A percentile compares a stretch with the other conserved stretches of the same genome.
Evolutionary conservation across 2,797 vertebrate genomes (phyloP).

Genomic region (Lepilemur septentrionalis): DNA sequence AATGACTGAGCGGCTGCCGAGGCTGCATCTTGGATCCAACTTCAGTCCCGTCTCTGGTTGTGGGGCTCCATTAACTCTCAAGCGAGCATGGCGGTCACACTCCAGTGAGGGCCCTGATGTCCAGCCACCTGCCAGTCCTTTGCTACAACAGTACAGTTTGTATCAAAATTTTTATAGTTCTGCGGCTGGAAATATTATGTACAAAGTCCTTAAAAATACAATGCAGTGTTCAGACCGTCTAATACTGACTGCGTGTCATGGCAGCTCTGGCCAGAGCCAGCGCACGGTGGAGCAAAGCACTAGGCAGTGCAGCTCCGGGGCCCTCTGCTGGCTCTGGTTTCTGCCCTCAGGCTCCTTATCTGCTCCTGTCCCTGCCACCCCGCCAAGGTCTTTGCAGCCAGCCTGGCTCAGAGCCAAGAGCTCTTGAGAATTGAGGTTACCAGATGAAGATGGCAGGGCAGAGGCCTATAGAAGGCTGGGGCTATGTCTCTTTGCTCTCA

Average conservation of each 20-base stretch:
- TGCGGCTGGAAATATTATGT: not conserved
- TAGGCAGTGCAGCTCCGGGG: no score
- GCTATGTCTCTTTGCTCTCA: rapidly evolving
- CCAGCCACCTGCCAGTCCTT: not conserved
- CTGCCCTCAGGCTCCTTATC: rapidly evolving
- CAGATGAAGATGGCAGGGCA: not conserved
- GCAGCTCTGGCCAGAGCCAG: not conserved
- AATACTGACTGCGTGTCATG: rapidly evolving
- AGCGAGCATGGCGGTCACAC: no score
- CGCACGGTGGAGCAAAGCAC: not conserved
- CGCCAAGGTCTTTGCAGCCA: not conserved
- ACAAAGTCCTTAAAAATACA: not conserved
- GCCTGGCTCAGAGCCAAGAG: not conserved
- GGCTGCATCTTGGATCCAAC: rapidly evolving
- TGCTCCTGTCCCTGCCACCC: not conserved
- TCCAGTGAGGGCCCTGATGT: rapidly evolving
- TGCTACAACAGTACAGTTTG: rapidly evolving
- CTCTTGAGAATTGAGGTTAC: not conserved
- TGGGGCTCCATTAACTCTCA: no score
- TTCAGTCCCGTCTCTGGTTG: not conserved
- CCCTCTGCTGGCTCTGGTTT: not conserved
- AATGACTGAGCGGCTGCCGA: not conserved
- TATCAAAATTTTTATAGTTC: rapidly evolving
- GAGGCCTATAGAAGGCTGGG: not conserved
- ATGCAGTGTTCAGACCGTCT: rapidly evolving